Base-by-base conservation (phyloP, 1,140 invertebrate genomes). In the Lanistes nyassanus region DNA sequence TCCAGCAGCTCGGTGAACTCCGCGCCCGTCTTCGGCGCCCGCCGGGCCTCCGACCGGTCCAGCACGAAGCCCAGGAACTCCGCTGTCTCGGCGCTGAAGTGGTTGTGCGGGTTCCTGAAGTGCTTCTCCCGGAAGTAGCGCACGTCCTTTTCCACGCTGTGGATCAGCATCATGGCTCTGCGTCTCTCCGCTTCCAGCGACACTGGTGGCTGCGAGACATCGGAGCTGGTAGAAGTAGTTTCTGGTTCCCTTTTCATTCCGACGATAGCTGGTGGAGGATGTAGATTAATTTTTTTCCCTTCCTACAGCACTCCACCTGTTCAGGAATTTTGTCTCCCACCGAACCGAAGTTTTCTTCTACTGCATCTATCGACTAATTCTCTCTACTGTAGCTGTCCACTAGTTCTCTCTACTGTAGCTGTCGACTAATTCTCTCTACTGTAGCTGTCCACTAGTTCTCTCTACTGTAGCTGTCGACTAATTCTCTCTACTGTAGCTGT, bases 121-220 rank as follows among this genome's bases (percentile, higher is more conserved):
- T 74, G 79, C 39, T 78, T 80, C 31, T 83, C 79, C 37, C 75
- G 66, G 64, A 81, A 83, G n/a, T n/a, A 23, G 36, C 69, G 68
- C 0, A 79, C 29, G 21, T 72, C 75, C 37, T 75, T 77, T 55
- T 82, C 81, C 21, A 75, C 68, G 23, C 53, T 39, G 39, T 78
- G 76, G 0, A 82, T 71, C 11, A 80, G 64, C 55, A 76, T 81
- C 74, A 82, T 81, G 6, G 78, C 81, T 42, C 76, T 80, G 3
- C 79, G 76, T 31, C 81, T 64, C 47, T 80, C 81, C 11, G 75
- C 66, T 36, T 82, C 81, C 36, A 82, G 55, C 2, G 81, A 82
- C 13, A 80, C 68, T 1, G 81, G 81, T 21, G 62, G 51, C 1
- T 2, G 2, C 42, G 42, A n/a, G n/a, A n/a, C n/a, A n/a, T 16